phyloP scores from a whole-genome alignment of 30 jellyfish, hydroid and myxozoan species.

The Sanderia malayensis region DNA sequence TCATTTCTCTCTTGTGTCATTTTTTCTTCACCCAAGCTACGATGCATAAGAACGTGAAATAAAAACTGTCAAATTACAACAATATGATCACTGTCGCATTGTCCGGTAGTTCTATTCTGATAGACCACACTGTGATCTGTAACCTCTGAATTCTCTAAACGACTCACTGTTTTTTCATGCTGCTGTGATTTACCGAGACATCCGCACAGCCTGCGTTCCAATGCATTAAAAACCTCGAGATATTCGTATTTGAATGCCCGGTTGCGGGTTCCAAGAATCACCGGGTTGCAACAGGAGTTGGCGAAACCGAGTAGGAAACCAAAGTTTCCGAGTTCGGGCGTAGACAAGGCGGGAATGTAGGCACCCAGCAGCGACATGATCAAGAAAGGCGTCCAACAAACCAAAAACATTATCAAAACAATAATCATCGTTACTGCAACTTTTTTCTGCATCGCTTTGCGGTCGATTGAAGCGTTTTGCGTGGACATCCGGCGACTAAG shows the following conservation, averaged over 20 bases:
- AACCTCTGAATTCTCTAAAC: conserved; percentile 12
- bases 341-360: conserved; percentile 51
- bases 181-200: conserved; percentile 17
- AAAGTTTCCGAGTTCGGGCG: conserved; percentile 53
- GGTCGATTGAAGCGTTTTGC: conserved; percentile 44
- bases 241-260: conserved; percentile 51
- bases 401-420: conserved; percentile 52
- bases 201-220: conserved; percentile 8
- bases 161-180: background rate
- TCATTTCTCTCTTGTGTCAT: too few species aligned
- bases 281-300: conserved; percentile 74
- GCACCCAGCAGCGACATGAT: conserved; percentile 75
- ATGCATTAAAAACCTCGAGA: conserved; percentile 18
- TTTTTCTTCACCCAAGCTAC: too few species aligned
- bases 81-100: background rate
- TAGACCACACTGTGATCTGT: conserved; percentile 30
- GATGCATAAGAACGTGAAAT: too few species aligned
- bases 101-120: background rate
- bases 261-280: conserved; percentile 70
- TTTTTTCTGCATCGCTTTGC: conserved; percentile 57
- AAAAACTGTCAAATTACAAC: too few species aligned
- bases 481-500: conserved; percentile 55
- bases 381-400: conserved; percentile 80
- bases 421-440: conserved; percentile 74
- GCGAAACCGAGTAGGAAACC: conserved; percentile 70